Percentiles rank a stretch among this genome's conserved stretches.
These are phyloP conservation scores for Phrynocephalus forsythii DNA, from an alignment of 2,797 vertebrate genomes.

Conservation along the genomic window DNA sequence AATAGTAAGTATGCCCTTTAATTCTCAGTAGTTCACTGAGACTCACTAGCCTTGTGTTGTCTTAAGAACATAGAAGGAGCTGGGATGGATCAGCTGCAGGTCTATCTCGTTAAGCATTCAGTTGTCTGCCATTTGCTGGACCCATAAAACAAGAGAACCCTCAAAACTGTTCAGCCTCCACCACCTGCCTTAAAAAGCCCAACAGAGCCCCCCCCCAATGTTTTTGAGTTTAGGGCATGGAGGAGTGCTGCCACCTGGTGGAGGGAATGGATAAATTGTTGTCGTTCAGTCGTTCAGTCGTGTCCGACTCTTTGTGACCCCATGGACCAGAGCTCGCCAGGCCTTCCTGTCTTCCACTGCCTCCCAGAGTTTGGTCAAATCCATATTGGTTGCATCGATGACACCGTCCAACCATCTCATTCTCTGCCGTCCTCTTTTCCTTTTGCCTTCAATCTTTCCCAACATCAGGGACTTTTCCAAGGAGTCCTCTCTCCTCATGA, in stretches of 20 bases:
- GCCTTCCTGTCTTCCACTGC: too few species aligned
- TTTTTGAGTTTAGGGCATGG: neutral
- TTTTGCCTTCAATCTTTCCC: too few species aligned
- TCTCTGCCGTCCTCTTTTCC: too few species aligned
- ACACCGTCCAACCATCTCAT: too few species aligned
- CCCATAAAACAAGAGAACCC: neutral
- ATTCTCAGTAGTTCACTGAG: slow-evolving; percentile 29
- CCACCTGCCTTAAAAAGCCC: neutral
- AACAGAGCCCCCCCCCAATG: neutral
- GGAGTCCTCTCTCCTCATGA: too few species aligned
- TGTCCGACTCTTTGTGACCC: too few species aligned
- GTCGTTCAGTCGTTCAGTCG: too few species aligned
- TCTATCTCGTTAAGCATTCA: neutral
- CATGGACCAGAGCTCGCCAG: too few species aligned
- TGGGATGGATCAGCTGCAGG: neutral
- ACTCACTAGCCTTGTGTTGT: slow-evolving; percentile 13
- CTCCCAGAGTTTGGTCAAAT: too few species aligned
- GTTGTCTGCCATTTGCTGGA: neutral
- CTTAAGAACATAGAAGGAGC: neutral
- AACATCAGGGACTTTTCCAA: too few species aligned
- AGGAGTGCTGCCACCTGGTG: neutral
- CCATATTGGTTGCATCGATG: too few species aligned
- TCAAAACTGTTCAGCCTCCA: neutral
- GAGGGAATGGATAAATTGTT: neutral
- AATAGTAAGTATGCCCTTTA: slow-evolving; percentile 33